Evolutionary conservation across 2,888 invertebrate species (phyloP).

Genomic region (Merodon equestris): DNA sequence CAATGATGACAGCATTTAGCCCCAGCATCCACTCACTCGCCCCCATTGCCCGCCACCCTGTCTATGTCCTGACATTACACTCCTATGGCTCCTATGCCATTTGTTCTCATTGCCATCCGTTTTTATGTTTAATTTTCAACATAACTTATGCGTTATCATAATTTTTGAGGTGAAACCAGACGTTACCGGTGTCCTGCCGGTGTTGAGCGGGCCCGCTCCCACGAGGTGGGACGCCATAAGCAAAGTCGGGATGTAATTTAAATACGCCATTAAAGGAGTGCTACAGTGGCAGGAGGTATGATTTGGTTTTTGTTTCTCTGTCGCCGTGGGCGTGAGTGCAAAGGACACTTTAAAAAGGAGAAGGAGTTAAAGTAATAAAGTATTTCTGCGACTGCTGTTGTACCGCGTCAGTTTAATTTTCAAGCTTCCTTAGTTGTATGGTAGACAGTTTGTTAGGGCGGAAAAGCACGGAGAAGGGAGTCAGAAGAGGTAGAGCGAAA

Average conservation of each 20-base stretch:
- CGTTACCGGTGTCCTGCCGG: slow-evolving; percentile 52
- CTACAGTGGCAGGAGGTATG: slow-evolving; percentile 2
- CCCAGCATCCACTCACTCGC: not conserved
- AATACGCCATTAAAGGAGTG: slow-evolving; percentile 52
- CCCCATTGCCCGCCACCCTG: too few relatives aligned
- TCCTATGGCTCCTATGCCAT: slow-evolving; percentile 14
- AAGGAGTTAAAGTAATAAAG: slow-evolving; percentile 42
- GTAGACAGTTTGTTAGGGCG: not conserved
- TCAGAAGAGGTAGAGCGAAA: slow-evolving; percentile 30
- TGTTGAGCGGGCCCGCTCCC: too few relatives aligned
- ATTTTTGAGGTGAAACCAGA: slow-evolving; percentile 65
- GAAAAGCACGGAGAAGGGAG: slow-evolving; percentile 12
- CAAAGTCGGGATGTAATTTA: slow-evolving; percentile 55
- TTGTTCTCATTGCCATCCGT: slow-evolving; percentile 55
- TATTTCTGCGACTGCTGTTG: not conserved
- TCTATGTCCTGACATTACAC: not conserved
- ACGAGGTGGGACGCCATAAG: slow-evolving; percentile 9
- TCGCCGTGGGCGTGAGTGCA: not conserved
- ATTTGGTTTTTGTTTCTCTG: not conserved
- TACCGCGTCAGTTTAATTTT: slow-evolving; percentile 47
- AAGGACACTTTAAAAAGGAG: slow-evolving; percentile 12
- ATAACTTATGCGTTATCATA: slow-evolving; percentile 67
- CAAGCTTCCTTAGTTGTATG: not conserved
- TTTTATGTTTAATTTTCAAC: slow-evolving; percentile 64
- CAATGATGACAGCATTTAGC: slow-evolving; percentile 47